Evolutionary conservation across 2,888 invertebrate species (phyloP).

Genomic region (Polyommatus icarus): DNA sequence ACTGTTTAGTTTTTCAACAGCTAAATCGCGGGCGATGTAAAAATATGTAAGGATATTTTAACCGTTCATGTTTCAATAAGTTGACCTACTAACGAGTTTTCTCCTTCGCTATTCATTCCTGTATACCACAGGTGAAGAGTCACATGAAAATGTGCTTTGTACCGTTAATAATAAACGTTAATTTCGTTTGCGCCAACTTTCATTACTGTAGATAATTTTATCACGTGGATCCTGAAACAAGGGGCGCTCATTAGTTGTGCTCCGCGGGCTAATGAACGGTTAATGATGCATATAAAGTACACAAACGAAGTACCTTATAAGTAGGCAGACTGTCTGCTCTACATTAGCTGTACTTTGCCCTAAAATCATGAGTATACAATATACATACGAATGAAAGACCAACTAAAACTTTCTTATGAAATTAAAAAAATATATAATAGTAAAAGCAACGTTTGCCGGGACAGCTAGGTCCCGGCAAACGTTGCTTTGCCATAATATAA

Average conservation of each 20-base stretch:
- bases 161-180: background rate
- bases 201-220: conserved; percentile 8
- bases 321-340: background rate
- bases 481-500: too few species aligned
- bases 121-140: background rate
- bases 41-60: background rate
- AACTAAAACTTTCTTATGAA: too few species aligned
- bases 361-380: background rate
- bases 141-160: background rate
- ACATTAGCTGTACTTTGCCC: background rate
- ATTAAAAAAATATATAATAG: too few species aligned
- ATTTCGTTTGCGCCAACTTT: conserved; percentile 1
- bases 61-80: background rate
- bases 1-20: background rate
- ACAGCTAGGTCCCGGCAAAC: too few species aligned
- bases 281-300: conserved; percentile 40
- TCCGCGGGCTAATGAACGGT: conserved; percentile 38
- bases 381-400: background rate
- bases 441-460: too few species aligned
- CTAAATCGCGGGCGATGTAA: background rate
- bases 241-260: conserved; percentile 43
- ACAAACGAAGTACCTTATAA: conserved; percentile 33
- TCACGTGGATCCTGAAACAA: conserved; percentile 36
- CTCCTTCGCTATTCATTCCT: background rate
- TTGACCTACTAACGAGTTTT: background rate